These are phyloP conservation scores for Vanacampus margaritifer DNA, from an alignment of 2,113 vertebrate genomes.

Conservation along the genomic window DNA sequence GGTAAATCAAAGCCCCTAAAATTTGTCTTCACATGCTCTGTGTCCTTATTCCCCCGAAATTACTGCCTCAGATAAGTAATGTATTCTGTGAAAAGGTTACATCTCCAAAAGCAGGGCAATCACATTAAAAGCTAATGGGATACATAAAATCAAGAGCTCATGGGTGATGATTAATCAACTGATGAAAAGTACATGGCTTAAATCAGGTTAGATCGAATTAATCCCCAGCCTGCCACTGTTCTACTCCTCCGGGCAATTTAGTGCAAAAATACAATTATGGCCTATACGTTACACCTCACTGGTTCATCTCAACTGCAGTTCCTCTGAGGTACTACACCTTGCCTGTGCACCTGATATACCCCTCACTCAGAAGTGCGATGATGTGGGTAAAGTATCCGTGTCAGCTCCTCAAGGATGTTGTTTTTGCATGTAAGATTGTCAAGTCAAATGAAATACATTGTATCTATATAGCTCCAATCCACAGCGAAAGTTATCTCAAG, in stretches of 20 bases:
- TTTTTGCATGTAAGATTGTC: not conserved
- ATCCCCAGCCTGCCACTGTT: constrained; percentile 64
- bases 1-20: constrained; percentile 15
- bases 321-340: constrained; percentile 28
- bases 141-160: constrained; percentile 72
- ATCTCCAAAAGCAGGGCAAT: constrained; percentile 67
- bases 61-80: constrained; percentile 65
- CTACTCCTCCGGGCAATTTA: constrained; percentile 72
- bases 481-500: not conserved
- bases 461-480: not conserved
- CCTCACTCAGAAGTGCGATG: constrained; percentile 7
- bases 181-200: constrained; percentile 65
- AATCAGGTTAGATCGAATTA: constrained; percentile 75
- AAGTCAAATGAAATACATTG: not conserved
- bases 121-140: constrained; percentile 71
- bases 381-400: constrained; percentile 7
- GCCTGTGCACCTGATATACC: constrained; percentile 25
- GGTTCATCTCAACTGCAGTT: constrained; percentile 60
- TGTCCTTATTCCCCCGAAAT: constrained; percentile 37
- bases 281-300: constrained; percentile 66
- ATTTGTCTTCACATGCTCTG: constrained; percentile 6
- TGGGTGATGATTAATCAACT: constrained; percentile 75
- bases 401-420: not conserved
- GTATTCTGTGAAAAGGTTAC: constrained; percentile 67
- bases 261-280: constrained; percentile 74